A percentile compares a stretch with the other conserved stretches of the same genome.
Evolutionary conservation across 1,140 invertebrate genomes (phyloP).

Genomic region (Diplogasteroides magnus): DNA sequence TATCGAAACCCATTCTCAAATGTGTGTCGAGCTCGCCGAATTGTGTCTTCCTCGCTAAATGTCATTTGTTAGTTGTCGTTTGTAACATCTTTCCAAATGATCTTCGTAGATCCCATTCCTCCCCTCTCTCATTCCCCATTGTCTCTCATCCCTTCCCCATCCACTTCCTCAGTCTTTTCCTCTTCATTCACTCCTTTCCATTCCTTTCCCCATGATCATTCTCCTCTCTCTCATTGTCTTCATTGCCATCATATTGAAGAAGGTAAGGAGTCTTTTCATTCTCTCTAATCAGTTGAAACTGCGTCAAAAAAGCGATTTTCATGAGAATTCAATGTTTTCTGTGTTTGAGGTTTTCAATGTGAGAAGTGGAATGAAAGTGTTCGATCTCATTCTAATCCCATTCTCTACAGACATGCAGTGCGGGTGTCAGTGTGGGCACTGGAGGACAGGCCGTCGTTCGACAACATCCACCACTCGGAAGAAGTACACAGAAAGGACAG

Average conservation of each 20-base stretch:
- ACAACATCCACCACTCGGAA: too few species aligned
- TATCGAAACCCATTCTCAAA: too few species aligned
- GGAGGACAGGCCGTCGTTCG: too few species aligned
- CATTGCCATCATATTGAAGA: not conserved
- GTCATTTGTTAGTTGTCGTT: too few species aligned
- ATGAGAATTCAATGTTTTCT: not conserved
- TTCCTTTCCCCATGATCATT: not conserved
- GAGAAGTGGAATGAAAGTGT: not conserved
- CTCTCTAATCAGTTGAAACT: not conserved
- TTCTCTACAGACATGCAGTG: not conserved
- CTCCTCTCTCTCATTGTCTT: not conserved
- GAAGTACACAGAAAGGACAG: too few species aligned
- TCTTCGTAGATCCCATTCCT: too few species aligned
- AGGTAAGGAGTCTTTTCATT: not conserved
- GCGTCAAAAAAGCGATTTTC: not conserved
- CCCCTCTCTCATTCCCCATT: not conserved
- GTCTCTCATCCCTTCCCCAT: not conserved
- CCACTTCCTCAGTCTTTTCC: not conserved
- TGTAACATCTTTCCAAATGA: too few species aligned
- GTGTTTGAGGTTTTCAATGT: not conserved
- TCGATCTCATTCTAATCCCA: not conserved
- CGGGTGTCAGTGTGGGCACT: too few species aligned
- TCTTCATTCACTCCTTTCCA: not conserved
- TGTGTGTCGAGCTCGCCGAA: too few species aligned
- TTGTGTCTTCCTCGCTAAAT: too few species aligned